These are phyloP conservation scores for Margarornis squamiger DNA, from an alignment of 2,797 vertebrate genomes.

Conservation along the genomic window DNA sequence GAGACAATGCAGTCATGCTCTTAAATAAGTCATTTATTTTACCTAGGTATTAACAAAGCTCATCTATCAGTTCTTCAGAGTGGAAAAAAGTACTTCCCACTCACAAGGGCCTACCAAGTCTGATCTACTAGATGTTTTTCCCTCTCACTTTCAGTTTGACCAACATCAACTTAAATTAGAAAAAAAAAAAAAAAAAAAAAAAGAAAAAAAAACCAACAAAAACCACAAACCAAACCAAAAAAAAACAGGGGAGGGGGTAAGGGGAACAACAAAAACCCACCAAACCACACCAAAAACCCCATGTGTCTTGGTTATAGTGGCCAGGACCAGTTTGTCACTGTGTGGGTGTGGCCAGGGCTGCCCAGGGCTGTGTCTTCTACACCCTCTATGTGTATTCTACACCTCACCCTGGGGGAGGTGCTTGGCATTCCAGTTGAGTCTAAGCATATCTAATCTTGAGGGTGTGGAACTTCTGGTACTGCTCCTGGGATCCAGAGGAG, in stretches of 20 bases:
- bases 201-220: neutral
- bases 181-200: accelerated
- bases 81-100: neutral
- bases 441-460: no score
- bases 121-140: neutral
- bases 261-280: accelerated
- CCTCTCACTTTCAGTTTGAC: neutral
- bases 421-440: no score
- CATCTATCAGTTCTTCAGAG: neutral
- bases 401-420: no score
- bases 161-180: neutral
- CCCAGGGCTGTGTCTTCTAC: no score
- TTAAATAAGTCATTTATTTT: neutral
- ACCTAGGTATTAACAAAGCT: neutral
- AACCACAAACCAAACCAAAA: neutral
- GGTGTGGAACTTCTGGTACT: no score
- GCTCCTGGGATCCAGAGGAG: no score
- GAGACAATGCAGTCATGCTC: neutral
- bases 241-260: neutral
- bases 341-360: no score
- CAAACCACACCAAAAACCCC: no score
- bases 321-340: no score
- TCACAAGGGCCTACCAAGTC: neutral
- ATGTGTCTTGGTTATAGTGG: no score
- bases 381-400: no score